These are phyloP conservation scores for Microplitis deprimator DNA, from an alignment of 2,888 invertebrate species.

Conservation along the genomic window DNA sequence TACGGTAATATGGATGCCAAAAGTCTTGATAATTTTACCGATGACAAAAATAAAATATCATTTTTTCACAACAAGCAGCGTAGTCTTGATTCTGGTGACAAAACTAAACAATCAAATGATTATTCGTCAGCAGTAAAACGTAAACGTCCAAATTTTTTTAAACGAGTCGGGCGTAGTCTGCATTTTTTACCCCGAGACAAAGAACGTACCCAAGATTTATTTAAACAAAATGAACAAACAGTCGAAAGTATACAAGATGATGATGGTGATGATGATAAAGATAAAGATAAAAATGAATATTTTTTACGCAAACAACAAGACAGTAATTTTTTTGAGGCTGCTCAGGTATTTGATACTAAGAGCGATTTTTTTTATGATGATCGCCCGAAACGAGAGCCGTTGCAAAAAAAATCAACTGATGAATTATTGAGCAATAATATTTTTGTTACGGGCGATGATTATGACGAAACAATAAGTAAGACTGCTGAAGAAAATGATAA, in stretches of 20 bases:
- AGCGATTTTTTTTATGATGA: constrained; percentile 54
- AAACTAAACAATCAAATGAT: constrained; percentile 53
- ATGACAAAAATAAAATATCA: constrained; percentile 50
- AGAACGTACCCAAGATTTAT: constrained; percentile 51
- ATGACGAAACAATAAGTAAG: constrained; percentile 13
- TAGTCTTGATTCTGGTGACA: constrained; percentile 58
- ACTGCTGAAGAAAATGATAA: constrained; percentile 19
- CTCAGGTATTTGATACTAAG: constrained; percentile 36
- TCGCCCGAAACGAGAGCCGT: constrained; percentile 40
- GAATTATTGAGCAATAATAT: constrained; percentile 13
- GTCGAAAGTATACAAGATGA: constrained; percentile 35
- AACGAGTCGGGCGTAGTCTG: constrained; percentile 61
- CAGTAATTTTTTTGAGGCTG: constrained; percentile 56
- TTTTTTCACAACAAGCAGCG: constrained; percentile 54
- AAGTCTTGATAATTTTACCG: constrained; percentile 58
- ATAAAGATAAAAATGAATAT: constrained; percentile 61
- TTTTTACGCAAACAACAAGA: constrained; percentile 57
- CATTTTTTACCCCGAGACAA: constrained; percentile 63
- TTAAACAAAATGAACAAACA: constrained; percentile 48
- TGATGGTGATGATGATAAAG: constrained; percentile 51
- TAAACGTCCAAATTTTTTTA: constrained; percentile 60
- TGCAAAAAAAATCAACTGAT: constrained; percentile 21
- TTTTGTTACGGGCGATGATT: constrained; percentile 31
- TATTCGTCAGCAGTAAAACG: constrained; percentile 43
- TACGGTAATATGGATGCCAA: constrained; percentile 54